phyloP scores from a whole-genome alignment of 2,113 vertebrate genomes.

The Ammodramus savannarum region DNA sequence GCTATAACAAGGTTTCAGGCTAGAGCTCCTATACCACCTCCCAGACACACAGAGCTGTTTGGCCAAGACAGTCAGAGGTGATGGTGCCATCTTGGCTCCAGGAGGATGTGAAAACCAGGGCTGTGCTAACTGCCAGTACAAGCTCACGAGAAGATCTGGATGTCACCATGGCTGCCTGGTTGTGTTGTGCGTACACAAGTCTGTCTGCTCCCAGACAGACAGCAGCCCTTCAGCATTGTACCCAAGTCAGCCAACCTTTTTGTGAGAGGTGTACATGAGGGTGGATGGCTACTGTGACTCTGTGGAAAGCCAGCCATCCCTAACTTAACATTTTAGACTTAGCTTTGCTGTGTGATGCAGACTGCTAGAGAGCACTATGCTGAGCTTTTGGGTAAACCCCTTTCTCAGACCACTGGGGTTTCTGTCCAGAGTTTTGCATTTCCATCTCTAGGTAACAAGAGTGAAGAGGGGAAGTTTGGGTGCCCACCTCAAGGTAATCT shows the following conservation, averaged over 20 bases:
- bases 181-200: background rate
- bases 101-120: background rate
- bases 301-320: background rate
- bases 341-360: background rate
- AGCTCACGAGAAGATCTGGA: background rate
- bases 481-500: background rate
- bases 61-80: background rate
- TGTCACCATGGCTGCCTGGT: fast-evolving
- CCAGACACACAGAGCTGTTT: background rate
- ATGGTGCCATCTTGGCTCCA: background rate
- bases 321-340: background rate
- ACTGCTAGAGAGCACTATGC: fast-evolving
- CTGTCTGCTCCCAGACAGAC: background rate
- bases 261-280: background rate
- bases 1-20: background rate
- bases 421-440: background rate
- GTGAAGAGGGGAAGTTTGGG: background rate
- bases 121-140: background rate
- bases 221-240: background rate
- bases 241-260: background rate
- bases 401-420: background rate
- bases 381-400: background rate
- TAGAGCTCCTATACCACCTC: background rate
- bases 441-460: fast-evolving
- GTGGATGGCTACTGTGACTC: background rate